Base-by-base conservation (phyloP, 2,888 invertebrate genomes). In the Apamea crenata region DNA sequence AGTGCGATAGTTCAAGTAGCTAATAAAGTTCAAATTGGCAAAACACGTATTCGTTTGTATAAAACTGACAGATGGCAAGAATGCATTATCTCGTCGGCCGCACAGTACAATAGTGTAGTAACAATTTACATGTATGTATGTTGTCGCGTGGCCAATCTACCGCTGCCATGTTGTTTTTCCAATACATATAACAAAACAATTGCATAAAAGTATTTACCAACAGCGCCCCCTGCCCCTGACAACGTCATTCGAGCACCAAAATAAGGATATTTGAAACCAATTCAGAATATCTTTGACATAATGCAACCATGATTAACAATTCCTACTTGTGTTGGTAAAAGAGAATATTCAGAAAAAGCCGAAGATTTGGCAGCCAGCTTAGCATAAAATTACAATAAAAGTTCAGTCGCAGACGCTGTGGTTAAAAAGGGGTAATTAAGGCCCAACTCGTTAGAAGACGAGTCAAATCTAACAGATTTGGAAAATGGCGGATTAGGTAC, bases 361-460 rank as follows among this genome's bases (percentile, higher is more conserved):
- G 1, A 78, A 50, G 18, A 29, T 61, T 79, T 61, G 69, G 66
- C 69, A 50, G 36, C 16, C 25, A 66, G 66, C 66, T 84, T 79
- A 61, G 61, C 84, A 79, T 81, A 71, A 84, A 79, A 81, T 71
- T 84, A 81, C 70, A 78, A 71, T 81, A 79, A 67, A 29, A n/a
- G 44, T 29, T 83, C 44, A n/a, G 70, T 25, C 18, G 25, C 70
- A 84, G 59, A 65, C 59, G 59, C 3, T 70, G 44, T 16, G n/a
- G 16, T 66, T 53, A 63, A 70, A 71, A 73, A 74, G 25, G 40
- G 50, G 65, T 66, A 70, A 66, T 70, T 78, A 81, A 25, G 29
- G 56, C 14, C 21, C n/a, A 61, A 78, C 18, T 29, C 25, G 32
- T 40, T 70, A 40, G 47, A 83, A 63, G n/a, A n/a, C 36, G n/a